These are phyloP conservation scores for Pipra filicauda DNA, from an alignment of 2,113 vertebrate genomes.

Conservation along the genomic window DNA sequence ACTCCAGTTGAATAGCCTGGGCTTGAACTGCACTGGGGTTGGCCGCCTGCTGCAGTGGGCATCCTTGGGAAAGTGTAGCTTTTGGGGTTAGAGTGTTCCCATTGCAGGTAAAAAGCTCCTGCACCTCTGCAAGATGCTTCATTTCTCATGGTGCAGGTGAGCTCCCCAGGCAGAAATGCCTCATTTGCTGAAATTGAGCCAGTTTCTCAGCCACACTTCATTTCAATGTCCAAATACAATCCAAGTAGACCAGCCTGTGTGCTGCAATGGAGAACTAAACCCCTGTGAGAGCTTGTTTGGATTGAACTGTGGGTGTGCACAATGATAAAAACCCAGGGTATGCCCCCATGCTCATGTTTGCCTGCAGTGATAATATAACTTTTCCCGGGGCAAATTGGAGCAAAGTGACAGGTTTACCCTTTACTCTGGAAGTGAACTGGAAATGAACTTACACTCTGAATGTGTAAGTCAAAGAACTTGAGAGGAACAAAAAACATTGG, in stretches of 20 bases:
- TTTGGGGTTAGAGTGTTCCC: background rate
- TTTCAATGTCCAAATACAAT: background rate
- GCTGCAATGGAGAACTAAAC: background rate
- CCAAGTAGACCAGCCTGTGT: background rate
- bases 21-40: background rate
- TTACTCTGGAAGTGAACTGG: background rate
- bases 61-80: background rate
- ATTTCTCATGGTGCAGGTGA: background rate
- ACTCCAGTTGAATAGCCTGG: background rate
- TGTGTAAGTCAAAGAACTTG: background rate
- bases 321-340: background rate
- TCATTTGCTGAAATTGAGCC: background rate
- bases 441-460: background rate
- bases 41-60: background rate
- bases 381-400: background rate
- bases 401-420: background rate
- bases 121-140: background rate
- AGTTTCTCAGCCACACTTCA: background rate
- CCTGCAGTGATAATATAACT: background rate
- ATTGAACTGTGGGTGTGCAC: background rate
- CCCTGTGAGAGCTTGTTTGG: background rate
- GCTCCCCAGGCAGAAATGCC: background rate
- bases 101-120: background rate
- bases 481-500: background rate
- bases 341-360: background rate